phyloP scores from a whole-genome alignment of 2,113 vertebrate species.

The Acinonyx jubatus region DNA sequence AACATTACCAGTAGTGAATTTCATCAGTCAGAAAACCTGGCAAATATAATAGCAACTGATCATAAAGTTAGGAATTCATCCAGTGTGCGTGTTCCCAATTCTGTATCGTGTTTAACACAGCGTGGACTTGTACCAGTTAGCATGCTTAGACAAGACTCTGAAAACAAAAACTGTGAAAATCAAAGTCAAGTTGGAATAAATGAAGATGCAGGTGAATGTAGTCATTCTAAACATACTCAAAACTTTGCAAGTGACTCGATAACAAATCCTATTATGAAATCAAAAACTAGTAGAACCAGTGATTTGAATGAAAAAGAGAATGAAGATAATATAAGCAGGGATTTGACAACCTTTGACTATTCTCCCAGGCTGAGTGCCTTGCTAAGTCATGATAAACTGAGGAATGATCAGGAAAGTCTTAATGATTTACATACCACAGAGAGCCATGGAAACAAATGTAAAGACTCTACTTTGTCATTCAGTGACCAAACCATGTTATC shows the following conservation, averaged over 20 bases:
- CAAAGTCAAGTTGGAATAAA: slow-evolving; percentile 53
- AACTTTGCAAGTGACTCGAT: slow-evolving; percentile 38
- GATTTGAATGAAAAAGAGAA: slow-evolving; percentile 5
- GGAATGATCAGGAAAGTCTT: slow-evolving; percentile 39
- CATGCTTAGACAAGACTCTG: slow-evolving; percentile 25
- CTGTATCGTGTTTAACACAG: neutral
- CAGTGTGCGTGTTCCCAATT: neutral
- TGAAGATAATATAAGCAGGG: neutral
- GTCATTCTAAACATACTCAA: slow-evolving; percentile 18
- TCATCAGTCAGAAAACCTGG: slow-evolving; percentile 34
- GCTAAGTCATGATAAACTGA: slow-evolving; percentile 63
- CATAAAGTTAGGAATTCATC: slow-evolving; percentile 1
- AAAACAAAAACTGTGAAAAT: neutral
- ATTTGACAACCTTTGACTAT: slow-evolving; percentile 53
- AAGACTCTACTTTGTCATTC: neutral
- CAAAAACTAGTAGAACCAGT: neutral
- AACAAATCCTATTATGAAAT: slow-evolving; percentile 39
- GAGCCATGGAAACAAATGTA: neutral
- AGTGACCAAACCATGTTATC: neutral
- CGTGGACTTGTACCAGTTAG: slow-evolving; percentile 5
- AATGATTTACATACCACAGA: neutral
- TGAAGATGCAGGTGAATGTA: neutral
- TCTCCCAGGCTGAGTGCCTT: slow-evolving; percentile 66
- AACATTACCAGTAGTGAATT: slow-evolving; percentile 4
- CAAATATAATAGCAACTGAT: neutral